Evolutionary conservation across 2,888 invertebrate species (phyloP).

Genomic region (Agonopterix subpropinquella): DNA sequence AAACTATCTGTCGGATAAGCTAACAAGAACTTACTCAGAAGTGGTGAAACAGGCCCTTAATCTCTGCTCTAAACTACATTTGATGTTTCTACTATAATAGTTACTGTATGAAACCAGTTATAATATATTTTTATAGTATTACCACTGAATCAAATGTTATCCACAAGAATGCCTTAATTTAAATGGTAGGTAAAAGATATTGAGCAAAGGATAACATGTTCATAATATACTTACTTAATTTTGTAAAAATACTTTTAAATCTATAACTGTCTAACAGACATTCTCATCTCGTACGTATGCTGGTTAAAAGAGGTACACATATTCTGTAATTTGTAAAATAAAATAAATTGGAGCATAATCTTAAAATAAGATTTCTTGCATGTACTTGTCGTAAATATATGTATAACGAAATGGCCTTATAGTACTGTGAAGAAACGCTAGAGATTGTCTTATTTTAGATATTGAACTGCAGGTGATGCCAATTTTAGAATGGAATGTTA

Average conservation of each 20-base stretch:
- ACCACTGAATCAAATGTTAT: constrained; percentile 17
- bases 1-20: too few species aligned
- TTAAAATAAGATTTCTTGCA: not conserved
- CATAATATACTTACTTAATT: not conserved
- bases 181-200: not conserved
- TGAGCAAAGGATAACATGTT: not conserved
- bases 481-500: constrained; percentile 29
- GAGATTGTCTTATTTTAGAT: constrained; percentile 22
- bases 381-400: constrained; percentile 4
- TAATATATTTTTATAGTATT: constrained; percentile 7
- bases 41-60: too few species aligned
- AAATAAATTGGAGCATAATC: constrained; percentile 12
- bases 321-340: constrained; percentile 61
- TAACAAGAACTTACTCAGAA: too few species aligned
- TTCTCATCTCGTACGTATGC: constrained; percentile 45
- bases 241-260: not conserved
- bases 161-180: constrained; percentile 47
- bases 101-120: constrained; percentile 11
- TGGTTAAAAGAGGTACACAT: constrained; percentile 72
- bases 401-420: constrained; percentile 38
- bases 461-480: constrained; percentile 31
- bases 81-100: constrained; percentile 8
- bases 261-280: constrained; percentile 12
- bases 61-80: not conserved
- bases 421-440: constrained; percentile 32